phyloP scores from a whole-genome alignment of 2,113 vertebrate genomes.

The Notarius quadriscutis region DNA sequence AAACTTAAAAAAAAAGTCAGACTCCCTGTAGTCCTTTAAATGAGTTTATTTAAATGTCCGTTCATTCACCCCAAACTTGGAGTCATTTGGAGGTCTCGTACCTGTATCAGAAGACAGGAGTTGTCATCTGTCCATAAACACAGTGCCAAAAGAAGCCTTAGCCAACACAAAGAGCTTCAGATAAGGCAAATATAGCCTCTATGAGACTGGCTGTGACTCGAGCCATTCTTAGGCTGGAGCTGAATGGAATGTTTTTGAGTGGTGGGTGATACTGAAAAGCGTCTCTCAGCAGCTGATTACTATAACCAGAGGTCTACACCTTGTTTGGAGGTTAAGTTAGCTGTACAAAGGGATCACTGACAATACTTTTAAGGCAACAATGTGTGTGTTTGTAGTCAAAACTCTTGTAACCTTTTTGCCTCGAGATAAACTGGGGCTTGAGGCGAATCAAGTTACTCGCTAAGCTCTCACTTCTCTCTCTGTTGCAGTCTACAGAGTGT shows the following conservation, averaged over 20 bases:
- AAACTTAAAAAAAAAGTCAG: neutral
- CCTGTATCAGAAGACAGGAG: slow-evolving; percentile 38
- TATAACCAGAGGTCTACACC: slow-evolving; percentile 23
- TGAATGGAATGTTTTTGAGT: slow-evolving; percentile 36
- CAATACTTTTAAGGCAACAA: slow-evolving; percentile 35
- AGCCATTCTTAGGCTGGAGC: slow-evolving; percentile 24
- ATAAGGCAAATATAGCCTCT: slow-evolving; percentile 39
- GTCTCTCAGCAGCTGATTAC: slow-evolving; percentile 46
- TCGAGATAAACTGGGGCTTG: neutral
- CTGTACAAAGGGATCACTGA: slow-evolving; percentile 33
- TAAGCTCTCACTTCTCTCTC: slow-evolving; percentile 29
- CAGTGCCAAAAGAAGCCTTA: slow-evolving; percentile 16
- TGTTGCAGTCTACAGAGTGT: neutral
- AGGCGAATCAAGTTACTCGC: slow-evolving; percentile 23
- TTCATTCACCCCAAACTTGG: slow-evolving; percentile 37
- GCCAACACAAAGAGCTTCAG: slow-evolving; percentile 40
- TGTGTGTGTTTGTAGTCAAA: slow-evolving; percentile 42
- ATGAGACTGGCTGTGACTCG: slow-evolving; percentile 11
- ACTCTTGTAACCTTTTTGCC: slow-evolving; percentile 39
- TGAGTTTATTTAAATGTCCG: slow-evolving; percentile 21
- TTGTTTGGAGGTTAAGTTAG: slow-evolving; percentile 35
- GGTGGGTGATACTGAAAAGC: slow-evolving; percentile 40
- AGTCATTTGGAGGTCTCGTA: slow-evolving; percentile 32
- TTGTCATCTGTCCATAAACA: slow-evolving; percentile 54
- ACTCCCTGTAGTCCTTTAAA: neutral